Base-by-base conservation (phyloP, 2,113 vertebrate genomes). In the Calonectris borealis region DNA sequence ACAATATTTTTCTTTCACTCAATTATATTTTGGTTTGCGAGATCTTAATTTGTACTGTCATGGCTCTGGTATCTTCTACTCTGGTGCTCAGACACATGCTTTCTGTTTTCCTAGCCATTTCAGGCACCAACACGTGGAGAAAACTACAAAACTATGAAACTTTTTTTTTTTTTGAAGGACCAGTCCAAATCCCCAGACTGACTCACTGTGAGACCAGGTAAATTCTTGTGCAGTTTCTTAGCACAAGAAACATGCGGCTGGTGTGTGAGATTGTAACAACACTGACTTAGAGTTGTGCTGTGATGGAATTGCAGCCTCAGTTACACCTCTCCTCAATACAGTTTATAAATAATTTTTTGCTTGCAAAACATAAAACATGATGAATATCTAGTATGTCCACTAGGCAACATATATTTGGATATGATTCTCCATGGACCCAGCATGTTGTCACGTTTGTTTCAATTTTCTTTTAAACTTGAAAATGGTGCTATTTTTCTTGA, bases 221-320 rank as follows among this genome's bases (percentile, higher is more conserved):
- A 44, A 7, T 52, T 51, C 36, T 61, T 61, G 22, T n/a, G 14
- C 16, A 29, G 46, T 51, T 71, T 57, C 65, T 40, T 60, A 83
- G 7, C 24, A 55, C 26, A 55, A 49, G 24, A n/a, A 71, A n/a
- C 9, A 9, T n/a, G 8, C 0, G 1, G 3, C 46, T 29, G 22
- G 10, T 7, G 5, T 29, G 9, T 31, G 16, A 51, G 31, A 26
- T 21, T 40, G 6, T 46, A 65, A 14, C 9, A 42, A 42, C 11
- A 64, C 18, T 51, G 69, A 31, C 36, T 44, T 62, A 34, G 61
- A 52, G 16, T 82, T 77, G 11, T 49, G 31, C 13, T 77, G 31
- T 29, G 16, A 21, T 27, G 34, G 8, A 78, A 38, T 55, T 68
- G 22, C 19, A 38, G 13, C 19, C 15, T 57, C 11, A 68, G n/a